These are phyloP conservation scores for Morpho helenor DNA, from an alignment of 2,888 invertebrate genomes.

Conservation along the genomic window DNA sequence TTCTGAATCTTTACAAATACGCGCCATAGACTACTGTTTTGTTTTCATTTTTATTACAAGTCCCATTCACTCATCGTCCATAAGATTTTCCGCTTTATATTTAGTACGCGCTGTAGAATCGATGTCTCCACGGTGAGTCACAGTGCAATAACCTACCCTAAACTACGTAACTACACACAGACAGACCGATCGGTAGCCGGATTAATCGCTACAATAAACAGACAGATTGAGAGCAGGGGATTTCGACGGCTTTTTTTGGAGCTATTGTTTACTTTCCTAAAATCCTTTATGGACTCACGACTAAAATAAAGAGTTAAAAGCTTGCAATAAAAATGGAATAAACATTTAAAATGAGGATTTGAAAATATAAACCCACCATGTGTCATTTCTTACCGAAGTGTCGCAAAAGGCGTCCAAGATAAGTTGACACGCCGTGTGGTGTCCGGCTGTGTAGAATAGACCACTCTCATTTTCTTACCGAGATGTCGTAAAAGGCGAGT, in stretches of 20 bases:
- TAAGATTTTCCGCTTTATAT: constrained; percentile 14
- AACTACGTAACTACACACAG: constrained; percentile 11
- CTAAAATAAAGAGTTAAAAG: background rate
- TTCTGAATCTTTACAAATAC: too few relatives aligned
- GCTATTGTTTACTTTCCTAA: constrained; percentile 1
- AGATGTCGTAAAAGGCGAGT: too few relatives aligned
- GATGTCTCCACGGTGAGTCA: constrained; percentile 27
- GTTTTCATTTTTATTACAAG: too few relatives aligned
- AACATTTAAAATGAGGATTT: too few relatives aligned
- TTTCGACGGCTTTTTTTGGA: constrained; percentile 2
- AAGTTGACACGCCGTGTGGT: too few relatives aligned
- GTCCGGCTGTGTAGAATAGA: too few relatives aligned
- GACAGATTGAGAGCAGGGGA: constrained; percentile 8
- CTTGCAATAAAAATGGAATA: background rate
- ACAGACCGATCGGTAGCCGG: constrained; percentile 26
- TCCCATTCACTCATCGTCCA: too few relatives aligned
- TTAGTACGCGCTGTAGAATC: constrained; percentile 16
- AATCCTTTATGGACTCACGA: background rate
- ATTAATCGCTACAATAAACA: constrained; percentile 26
- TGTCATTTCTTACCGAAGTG: too few relatives aligned
- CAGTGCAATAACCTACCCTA: constrained; percentile 28
- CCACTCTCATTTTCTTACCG: too few relatives aligned
- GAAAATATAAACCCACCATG: too few relatives aligned
- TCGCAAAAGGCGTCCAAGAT: too few relatives aligned
- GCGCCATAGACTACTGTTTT: too few relatives aligned